Evolutionary conservation across 2,888 invertebrate species (phyloP), one percentile per base, ranked within the genome.

Genomic region (Pyrocoelia pectoralis): DNA sequence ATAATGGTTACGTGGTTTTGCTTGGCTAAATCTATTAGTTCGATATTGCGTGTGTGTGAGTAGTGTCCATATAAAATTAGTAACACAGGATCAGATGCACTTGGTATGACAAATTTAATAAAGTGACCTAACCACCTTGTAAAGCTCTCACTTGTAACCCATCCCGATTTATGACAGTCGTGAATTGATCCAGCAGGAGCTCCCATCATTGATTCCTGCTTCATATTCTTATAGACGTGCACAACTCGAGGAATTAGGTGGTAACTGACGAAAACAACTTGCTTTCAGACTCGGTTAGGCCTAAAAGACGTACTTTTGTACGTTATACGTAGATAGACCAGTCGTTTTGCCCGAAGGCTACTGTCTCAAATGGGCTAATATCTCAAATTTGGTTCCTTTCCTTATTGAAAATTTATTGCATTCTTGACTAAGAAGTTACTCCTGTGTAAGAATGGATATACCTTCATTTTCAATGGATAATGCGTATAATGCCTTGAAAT

Each of bases 121-220:
- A 69, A 68, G 67, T 77, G 73, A 24, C 64, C 46, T 43, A 78
- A 70, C 76, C 76, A 77, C 40, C 73, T 61, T 10, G 70, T 68
- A 68, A 73, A 78, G 24, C 24, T 24, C 24, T 24, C 24, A 24
- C 24, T 24, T 24, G 24, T 24, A 24, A 24, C 72, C 74, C 75
- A 77, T 43, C 76, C 77, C 38, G 74, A 76, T 55, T 66, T 66
- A 55, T 77, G 75, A 64, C 68, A 70, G 38, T 38, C 38, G 38
- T 9, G 38, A 6, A 38, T 38, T 38, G 10, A 38, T 38, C 38
- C n/a, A n/a, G n/a, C n/a, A n/a, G n/a, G n/a, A n/a, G n/a, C n/a
- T n/a, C 3, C 10, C 38, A 38, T 38, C 12, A 38, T 38, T 38
- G n/a, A 38, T 38, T 38, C 10, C 38, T 38, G 38, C 38, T 38